Evolutionary conservation across 2,888 invertebrate genomes (phyloP), one percentile per base, ranked within the genome.

Genomic region (Trichopoda pennipes): DNA sequence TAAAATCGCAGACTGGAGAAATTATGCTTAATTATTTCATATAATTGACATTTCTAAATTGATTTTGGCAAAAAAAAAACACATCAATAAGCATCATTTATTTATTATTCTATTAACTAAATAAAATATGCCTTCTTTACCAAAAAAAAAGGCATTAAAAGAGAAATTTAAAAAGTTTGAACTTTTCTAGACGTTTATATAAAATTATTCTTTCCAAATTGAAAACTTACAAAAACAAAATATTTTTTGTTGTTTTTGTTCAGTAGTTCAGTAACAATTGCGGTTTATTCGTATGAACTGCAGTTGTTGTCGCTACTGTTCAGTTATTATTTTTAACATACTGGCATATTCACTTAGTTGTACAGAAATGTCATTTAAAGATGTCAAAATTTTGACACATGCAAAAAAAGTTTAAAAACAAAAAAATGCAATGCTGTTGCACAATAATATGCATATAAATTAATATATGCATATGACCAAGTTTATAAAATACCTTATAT

Each of bases 361-460:
- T 64, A 51, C 64, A 44, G 51, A 55, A 72, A 72, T 77, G 76
- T 63, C 81, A 77, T 74, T 78, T 74, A 60, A 78, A 74, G 47
- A 74, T 81, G 78, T 81, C 81, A 81, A 63, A 74, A 60, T 78
- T 74, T 74, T 81, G 78, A 70, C 78, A 78, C 74, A 81, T 81
- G 60, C 58, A 77, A 69, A 81, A 60, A 63, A 42, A n/a, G n/a
- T n/a, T n/a, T n/a, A n/a, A n/a, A n/a, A n/a, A n/a, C 49, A 1
- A 35, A 35, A 12, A 38, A 38, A 6, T 38, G 10, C 12, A 12
- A 38, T 38, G 3, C 38, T 12, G 12, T 38, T 1, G 38, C 38
- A 12, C 12, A 38, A 12, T 38, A 2, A 12, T 12, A 32, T 32
- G 32, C 8, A 32, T 32, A 38, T 10, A 38, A 38, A 38, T 12